Evolutionary conservation across 2,888 invertebrate genomes (phyloP), one percentile per base, ranked within the genome.

Genomic region (Neelides folsomi): DNA sequence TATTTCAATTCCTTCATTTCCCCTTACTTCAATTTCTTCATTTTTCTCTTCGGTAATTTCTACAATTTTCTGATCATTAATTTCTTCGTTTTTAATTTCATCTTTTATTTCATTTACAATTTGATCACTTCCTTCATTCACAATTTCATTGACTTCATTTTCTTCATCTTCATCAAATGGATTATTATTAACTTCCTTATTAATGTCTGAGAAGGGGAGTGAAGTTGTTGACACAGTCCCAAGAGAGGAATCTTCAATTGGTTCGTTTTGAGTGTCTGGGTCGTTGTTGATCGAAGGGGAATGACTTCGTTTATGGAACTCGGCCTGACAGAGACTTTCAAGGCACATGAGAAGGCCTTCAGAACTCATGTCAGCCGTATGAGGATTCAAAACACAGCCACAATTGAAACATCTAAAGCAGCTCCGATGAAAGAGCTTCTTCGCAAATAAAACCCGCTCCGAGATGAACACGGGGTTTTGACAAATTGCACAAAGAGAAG

Each of bases 321-420:
- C 55, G 12, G 53, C 42, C 48, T 62, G 61, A 40, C 63, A 63
- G 9, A 44, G 16, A 41, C 50, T 60, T 12, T 57, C 56, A 18
- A 58, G 40, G 49, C 63, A 63, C 46, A 59, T 62, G 18, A 62
- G 53, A n/a, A 48, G 45, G 27, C 56, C 59, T 41, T 60, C 58
- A 8, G 57, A 36, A 15, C 61, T 58, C 37, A 56, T 52, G 39
- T 63, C 63, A 16, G 58, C 60, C 35, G 58, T 59, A 27, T 63
- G 58, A 8, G 61, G 63, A 51, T 63, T 63, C 15, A 63, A 45
- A 47, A 56, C 51, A 47, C 45, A 47, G 2, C 54, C 53, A 53
- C 63, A 63, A 46, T 56, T 56, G 41, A 55, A 55, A 48, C 63
- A 63, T 18, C 56, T 54, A 45, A 63, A 60, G 55, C 63, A 63